Evolutionary conservation across 2,888 invertebrate genomes (phyloP), one percentile per base, ranked within the genome.

Genomic region (Tholera decimalis): DNA sequence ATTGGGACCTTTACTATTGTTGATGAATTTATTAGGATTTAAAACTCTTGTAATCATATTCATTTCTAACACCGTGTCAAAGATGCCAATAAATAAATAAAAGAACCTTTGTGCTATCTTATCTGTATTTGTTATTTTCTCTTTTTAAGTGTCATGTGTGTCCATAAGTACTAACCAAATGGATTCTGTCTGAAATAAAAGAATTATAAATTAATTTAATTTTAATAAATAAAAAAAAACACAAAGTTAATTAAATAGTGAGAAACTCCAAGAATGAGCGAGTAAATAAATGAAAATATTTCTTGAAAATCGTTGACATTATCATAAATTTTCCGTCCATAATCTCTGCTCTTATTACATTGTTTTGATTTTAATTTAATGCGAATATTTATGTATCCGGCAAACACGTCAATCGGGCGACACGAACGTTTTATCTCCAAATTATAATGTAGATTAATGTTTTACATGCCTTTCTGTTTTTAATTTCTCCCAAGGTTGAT

Each of bases 351-450:
- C 39, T 57, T 13, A 37, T 77, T 59, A 73, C 55, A 63, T 53
- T 73, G 59, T 62, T 65, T 58, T 58, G 59, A 60, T 57, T 78
- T 50, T 28, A 54, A 57, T 66, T 59, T 43, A 49, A 54, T 58
- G 13, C 11, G 43, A 58, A 56, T 33, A 30, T 77, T 53, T 65
- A 63, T 61, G 49, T 50, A 30, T 73, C 63, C 65, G 73, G 54
- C 35, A 56, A n/a, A 20, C 41, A n/a, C 59, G 64, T 67, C 55
- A 67, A 28, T 41, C 41, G 11, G 44, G n/a, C 51, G 55, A 72
- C 73, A 68, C 68, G 56, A 24, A 53, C 55, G 37, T 55, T 53
- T 35, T 61, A 57, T 62, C 58, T 67, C 26, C 37, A 70, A 47
- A 61, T 30, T 44, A 58, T 71, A 57, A 54, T 41, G n/a, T 44